Base-by-base conservation (phyloP, 2,888 invertebrate genomes). In the Rapana venosa region DNA sequence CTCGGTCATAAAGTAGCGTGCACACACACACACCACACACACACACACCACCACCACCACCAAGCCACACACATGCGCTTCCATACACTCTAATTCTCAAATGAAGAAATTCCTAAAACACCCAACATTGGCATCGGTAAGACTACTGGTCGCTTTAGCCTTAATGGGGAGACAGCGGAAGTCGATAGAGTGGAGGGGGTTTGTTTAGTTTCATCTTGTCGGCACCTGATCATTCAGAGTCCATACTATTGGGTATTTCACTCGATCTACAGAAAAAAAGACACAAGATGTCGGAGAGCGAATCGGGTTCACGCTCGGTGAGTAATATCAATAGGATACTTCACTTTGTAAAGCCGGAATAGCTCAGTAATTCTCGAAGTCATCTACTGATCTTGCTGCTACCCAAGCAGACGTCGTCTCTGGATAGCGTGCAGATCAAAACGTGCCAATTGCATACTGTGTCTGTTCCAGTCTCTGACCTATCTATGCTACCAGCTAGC, bases 281-380 rank as follows among this genome's bases (percentile, higher is more conserved):
- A 79, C 17, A 26, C 47, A 88, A n/a, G 17, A 88, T 88, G 88
- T 83, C 88, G 35, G 88, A 88, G 36, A 84, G 47, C 47, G 88
- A 88, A 36, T 66, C 88, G 32, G 84, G 88, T 56, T 88, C 88
- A 30, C 88, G 88, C 17, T 88, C 84, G 88, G 88, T 88, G 36
- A 88, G 88, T 87, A 30, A n/a, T 74, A 84, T 81, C 70, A 30
- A n/a, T 74, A n/a, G 1, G 74, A 74, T 74, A n/a, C 30, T 6
- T 47, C 47, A 5, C 47, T 47, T 47, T 47, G 2, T 47, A 47
- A n/a, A n/a, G 47, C 47, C 8, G 47, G 47, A 47, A 47, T 47
- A 47, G 47, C 47, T 47, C 47, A 47, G 47, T 5, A 47, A 47
- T 5, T 47, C 47, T 2, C 8, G 47, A 47, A 47, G 47, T 8